phyloP scores from a whole-genome alignment of 1,140 invertebrate genomes.

The Nephotettix cincticeps region DNA sequence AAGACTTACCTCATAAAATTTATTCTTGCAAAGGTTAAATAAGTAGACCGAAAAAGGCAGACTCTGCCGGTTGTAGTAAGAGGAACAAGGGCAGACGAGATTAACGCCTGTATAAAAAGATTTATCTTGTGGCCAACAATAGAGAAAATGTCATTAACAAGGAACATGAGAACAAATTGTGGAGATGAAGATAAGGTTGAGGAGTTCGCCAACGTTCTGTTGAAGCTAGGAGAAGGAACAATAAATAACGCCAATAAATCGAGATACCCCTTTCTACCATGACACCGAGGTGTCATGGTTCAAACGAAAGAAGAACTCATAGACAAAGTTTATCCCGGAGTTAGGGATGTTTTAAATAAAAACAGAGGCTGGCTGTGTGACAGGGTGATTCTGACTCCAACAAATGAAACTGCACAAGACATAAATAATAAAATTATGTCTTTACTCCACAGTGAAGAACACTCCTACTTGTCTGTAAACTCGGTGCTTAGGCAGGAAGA shows the following conservation, averaged over 20 bases:
- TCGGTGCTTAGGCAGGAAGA: no score
- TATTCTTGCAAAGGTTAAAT: constrained; percentile 35
- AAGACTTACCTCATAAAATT: constrained; percentile 31
- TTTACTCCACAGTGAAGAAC: neutral
- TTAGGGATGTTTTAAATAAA: neutral
- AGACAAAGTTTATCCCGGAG: neutral
- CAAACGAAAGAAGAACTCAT: neutral
- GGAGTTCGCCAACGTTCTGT: no score
- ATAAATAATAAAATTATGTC: neutral
- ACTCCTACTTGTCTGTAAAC: no score
- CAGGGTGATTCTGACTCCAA: neutral
- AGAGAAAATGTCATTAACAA: neutral
- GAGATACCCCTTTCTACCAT: neutral
- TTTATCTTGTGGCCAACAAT: constrained; percentile 44
- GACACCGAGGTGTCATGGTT: neutral
- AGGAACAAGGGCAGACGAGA: constrained; percentile 34
- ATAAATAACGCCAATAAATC: constrained; percentile 7
- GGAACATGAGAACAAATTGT: neutral
- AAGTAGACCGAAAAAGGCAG: constrained; percentile 35
- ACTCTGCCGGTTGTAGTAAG: constrained; percentile 22
- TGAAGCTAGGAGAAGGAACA: constrained; percentile 11
- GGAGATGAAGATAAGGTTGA: neutral
- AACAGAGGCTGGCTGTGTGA: neutral
- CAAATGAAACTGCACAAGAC: neutral
- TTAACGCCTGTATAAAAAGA: constrained; percentile 49